Evolutionary conservation across 2,888 invertebrate genomes (phyloP).

Genomic region (Ophioninae sp.): DNA sequence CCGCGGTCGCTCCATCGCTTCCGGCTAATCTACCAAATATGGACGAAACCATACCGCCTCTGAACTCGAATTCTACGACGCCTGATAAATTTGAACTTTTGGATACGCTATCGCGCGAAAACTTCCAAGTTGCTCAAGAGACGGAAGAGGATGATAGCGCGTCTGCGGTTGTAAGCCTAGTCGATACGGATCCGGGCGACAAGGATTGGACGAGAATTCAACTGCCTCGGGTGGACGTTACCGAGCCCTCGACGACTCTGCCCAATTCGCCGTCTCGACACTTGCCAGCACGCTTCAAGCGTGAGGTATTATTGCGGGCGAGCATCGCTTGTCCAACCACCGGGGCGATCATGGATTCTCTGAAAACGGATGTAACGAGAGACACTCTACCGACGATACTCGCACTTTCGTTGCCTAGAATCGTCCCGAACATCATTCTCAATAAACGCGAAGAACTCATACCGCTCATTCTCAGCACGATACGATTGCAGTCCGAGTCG

Average conservation of each 20-base stretch:
- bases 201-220: constrained; percentile 81
- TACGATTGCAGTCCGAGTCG: constrained; percentile 84
- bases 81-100: constrained; percentile 78
- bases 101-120: constrained; percentile 74
- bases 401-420: constrained; percentile 83
- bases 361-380: constrained; percentile 77
- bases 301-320: constrained; percentile 82
- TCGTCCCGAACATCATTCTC: constrained; percentile 86
- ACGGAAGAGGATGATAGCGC: constrained; percentile 75
- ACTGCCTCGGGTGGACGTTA: constrained; percentile 73
- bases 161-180: constrained; percentile 76
- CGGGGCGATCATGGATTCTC: constrained; percentile 77
- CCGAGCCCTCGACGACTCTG: constrained; percentile 67
- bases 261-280: constrained; percentile 74
- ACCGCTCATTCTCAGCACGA: constrained; percentile 85
- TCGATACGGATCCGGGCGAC: constrained; percentile 78
- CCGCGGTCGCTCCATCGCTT: constrained; percentile 1
- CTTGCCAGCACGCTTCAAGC: constrained; percentile 82
- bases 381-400: constrained; percentile 82
- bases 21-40: constrained; percentile 39
- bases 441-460: constrained; percentile 87
- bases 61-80: constrained; percentile 78
- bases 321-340: constrained; percentile 77
- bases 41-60: constrained; percentile 71
- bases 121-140: constrained; percentile 70